These are phyloP conservation scores for Yponomeuta plumbellus DNA, from an alignment of 2,888 invertebrate species.

Conservation along the genomic window DNA sequence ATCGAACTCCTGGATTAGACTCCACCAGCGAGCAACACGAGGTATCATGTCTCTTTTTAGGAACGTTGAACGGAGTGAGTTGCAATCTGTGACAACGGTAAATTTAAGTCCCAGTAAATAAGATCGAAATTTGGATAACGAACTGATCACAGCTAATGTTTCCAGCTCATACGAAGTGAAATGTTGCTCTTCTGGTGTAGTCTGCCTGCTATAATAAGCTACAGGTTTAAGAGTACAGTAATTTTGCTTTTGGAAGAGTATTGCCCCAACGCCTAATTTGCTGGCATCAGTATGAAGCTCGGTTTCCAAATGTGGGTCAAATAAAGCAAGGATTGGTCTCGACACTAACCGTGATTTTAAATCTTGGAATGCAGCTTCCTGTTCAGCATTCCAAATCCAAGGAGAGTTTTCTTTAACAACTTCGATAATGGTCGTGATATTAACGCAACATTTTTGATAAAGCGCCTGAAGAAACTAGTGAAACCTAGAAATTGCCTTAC, in stretches of 20 bases:
- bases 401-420: conserved; percentile 5
- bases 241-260: conserved; percentile 16
- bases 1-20: conserved; percentile 18
- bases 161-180: conserved; percentile 11
- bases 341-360: background rate
- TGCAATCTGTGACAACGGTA: conserved; percentile 29
- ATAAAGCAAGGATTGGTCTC: conserved; percentile 12
- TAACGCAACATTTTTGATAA: conserved; percentile 21
- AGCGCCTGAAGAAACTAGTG: conserved; percentile 26
- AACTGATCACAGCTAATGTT: conserved; percentile 22
- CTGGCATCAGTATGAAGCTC: conserved; percentile 18
- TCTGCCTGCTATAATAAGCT: conserved; percentile 22
- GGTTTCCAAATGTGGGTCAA: conserved; percentile 14
- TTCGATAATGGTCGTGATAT: conserved; percentile 8
- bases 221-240: conserved; percentile 21
- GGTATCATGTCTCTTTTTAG: conserved; percentile 27
- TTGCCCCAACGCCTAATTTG: conserved; percentile 15
- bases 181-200: conserved; percentile 21
- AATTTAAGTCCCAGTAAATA: conserved; percentile 28
- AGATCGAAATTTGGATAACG: conserved; percentile 25
- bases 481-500: conserved; percentile 26
- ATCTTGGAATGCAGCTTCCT: conserved; percentile 17
- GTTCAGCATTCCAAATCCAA: conserved; percentile 18
- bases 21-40: conserved; percentile 25
- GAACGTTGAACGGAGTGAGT: conserved; percentile 24